Evolutionary conservation across 23 tunicate genomes (phyloP).

Genomic region (Diplosoma virens): DNA sequence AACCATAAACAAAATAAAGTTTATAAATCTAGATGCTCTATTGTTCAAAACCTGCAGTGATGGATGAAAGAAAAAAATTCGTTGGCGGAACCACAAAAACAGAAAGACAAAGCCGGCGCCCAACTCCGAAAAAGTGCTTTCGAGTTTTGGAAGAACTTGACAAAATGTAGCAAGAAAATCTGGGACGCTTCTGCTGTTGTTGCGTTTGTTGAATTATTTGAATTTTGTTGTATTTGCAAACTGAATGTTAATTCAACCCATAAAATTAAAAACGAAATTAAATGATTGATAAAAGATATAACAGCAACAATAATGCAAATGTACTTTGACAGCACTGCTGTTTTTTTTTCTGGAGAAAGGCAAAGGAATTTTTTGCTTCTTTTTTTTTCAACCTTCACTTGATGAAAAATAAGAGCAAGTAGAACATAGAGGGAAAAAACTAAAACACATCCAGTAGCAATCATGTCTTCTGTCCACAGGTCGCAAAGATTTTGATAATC

Average conservation of each 20-base stretch:
- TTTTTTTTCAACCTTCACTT: background rate
- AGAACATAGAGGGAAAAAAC: constrained; percentile 1
- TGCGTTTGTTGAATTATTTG: too few species aligned
- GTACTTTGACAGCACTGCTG: background rate
- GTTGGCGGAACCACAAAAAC: constrained; percentile 68
- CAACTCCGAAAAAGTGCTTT: constrained; percentile 6
- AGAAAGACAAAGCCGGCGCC: constrained; percentile 40
- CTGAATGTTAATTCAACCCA: background rate
- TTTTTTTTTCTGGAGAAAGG: background rate
- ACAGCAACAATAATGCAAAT: background rate
- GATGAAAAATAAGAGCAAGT: background rate
- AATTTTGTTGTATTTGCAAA: too few species aligned
- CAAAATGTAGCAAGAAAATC: constrained; percentile 1
- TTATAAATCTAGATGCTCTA: constrained; percentile 7
- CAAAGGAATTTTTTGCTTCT: background rate
- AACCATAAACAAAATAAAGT: constrained; percentile 19
- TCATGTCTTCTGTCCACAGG: too few species aligned
- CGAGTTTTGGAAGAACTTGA: constrained; percentile 8
- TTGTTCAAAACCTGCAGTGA: constrained; percentile 43
- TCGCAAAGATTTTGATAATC: too few species aligned
- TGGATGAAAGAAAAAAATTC: constrained; percentile 58
- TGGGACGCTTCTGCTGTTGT: too few species aligned
- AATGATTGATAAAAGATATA: background rate
- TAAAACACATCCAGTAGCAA: too few species aligned
- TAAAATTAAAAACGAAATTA: background rate